Base-by-base conservation (phyloP, 2,797 vertebrate genomes). In the Oreortyx pictus region DNA sequence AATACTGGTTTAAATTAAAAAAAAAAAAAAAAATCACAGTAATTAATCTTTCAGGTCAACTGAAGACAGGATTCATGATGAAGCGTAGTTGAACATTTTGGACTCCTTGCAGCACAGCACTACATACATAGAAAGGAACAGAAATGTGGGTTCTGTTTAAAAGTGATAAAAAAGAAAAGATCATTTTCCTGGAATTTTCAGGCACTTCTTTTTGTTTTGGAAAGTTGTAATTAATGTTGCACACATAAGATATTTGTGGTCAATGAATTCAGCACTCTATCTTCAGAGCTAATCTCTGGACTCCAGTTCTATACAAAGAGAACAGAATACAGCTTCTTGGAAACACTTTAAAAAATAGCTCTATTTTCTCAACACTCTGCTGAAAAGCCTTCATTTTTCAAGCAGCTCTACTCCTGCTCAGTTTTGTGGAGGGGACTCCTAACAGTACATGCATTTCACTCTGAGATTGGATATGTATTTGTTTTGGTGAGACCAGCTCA, bases 261-360 rank as follows among this genome's bases (percentile, higher is more conserved):
- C 90, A 90, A 62, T 82, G 56, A 93, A 95, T 95, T 93, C 84
- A 90, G 33, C 46, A 35, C 17, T 57, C 52, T 94, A 86, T 93
- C 76, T 95, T 91, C 54, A 62, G 54, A 79, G 83, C 37, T 96
- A 95, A 95, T 96, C 89, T 96, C 89, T 96, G 82, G 84, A 92
- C 87, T 89, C 70, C 56, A 86, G 33, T 79, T 75, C 84, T 89
- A 65, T 67, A 22, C 71, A 62, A 49, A 27, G 72, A 94, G 49
- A 68, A 20, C 23, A 1, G 43, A 95, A 93, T 86, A 68, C 31
- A 86, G 12, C 70, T 89, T 95, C 72, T 88, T 93, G 82, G 87
- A 94, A 94, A 62, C 43, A 33, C 43, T 93, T 91, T 41, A 19
- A 82, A 79, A 95, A 86, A 62, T 46, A 65, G 5, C 22, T 70